A percentile compares a stretch with the other conserved stretches of the same genome.
Conservation (phyloP, 1,140 invertebrate species). For the Euura saliciscinereae region DNA sequence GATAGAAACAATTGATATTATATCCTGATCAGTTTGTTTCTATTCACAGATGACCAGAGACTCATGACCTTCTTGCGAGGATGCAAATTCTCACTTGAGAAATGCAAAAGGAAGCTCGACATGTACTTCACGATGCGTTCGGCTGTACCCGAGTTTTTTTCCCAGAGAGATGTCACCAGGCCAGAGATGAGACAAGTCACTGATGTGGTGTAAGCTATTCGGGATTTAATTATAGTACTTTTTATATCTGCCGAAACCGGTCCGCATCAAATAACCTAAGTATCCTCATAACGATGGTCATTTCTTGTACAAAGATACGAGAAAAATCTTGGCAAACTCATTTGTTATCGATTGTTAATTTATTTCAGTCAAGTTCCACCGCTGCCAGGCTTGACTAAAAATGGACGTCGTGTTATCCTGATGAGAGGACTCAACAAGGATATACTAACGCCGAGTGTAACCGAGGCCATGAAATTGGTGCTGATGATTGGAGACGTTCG, state of each 20-base stretch:
- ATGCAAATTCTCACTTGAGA: slow-evolving; percentile 83
- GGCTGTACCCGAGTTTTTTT: slow-evolving; percentile 83
- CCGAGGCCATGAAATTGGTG: slow-evolving; percentile 78
- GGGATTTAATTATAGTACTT: slow-evolving; percentile 22
- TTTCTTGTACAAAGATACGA: too few relatives aligned
- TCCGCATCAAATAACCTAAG: too few relatives aligned
- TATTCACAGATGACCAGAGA: slow-evolving; percentile 69
- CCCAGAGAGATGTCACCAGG: slow-evolving; percentile 73
- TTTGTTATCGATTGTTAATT: not conserved
- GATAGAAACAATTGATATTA: slow-evolving; percentile 8
- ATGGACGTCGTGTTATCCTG: slow-evolving; percentile 77
- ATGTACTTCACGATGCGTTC: slow-evolving; percentile 84
- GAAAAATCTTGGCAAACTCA: too few relatives aligned
- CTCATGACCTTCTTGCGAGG: slow-evolving; percentile 80
- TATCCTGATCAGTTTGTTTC: slow-evolving; percentile 19
- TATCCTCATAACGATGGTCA: too few relatives aligned
- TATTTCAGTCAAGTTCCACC: slow-evolving; percentile 74
- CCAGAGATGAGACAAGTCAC: slow-evolving; percentile 74
- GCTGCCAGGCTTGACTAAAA: slow-evolving; percentile 76
- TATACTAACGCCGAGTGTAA: slow-evolving; percentile 62
- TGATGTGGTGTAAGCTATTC: slow-evolving; percentile 69
- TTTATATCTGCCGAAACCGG: not conserved
- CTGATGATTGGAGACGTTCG: slow-evolving; percentile 83
- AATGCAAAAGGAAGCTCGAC: slow-evolving; percentile 82
- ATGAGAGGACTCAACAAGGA: slow-evolving; percentile 70